Evolutionary conservation across 2,888 invertebrate genomes (phyloP).

Genomic region (Sabatieria punctata): DNA sequence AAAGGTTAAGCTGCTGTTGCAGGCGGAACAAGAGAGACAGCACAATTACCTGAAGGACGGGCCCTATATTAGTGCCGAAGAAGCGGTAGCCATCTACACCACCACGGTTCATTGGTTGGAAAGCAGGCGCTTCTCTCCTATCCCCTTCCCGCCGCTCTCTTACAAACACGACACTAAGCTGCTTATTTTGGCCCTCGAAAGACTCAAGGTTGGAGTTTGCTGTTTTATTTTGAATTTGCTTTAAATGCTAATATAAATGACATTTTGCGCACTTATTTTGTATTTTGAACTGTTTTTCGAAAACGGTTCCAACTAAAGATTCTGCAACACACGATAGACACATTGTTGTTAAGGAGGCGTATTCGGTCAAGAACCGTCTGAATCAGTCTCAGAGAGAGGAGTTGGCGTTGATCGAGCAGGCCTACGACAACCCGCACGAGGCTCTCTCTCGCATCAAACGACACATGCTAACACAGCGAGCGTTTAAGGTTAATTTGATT

Average conservation of each 20-base stretch:
- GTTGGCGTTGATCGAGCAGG: slow-evolving; percentile 93
- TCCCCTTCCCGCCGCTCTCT: slow-evolving; percentile 95
- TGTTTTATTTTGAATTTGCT: background rate
- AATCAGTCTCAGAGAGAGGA: slow-evolving; percentile 99
- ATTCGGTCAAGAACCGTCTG: slow-evolving; percentile 42
- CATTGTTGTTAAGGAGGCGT: slow-evolving; percentile 25
- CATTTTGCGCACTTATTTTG: too few relatives aligned
- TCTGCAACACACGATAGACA: too few relatives aligned
- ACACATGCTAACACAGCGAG: slow-evolving; percentile 90
- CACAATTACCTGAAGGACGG: slow-evolving; percentile 98
- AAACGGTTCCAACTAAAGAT: too few relatives aligned
- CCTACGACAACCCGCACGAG: slow-evolving; percentile 98
- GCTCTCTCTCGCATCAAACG: slow-evolving; percentile 96
- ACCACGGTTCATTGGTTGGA: slow-evolving; percentile 99
- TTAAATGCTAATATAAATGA: too few relatives aligned
- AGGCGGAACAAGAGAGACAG: slow-evolving; percentile 87
- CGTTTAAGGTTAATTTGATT: slow-evolving; percentile 54
- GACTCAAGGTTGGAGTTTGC: background rate
- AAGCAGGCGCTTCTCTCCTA: slow-evolving; percentile 90
- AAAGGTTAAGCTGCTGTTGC: slow-evolving; percentile 1
- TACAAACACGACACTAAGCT: slow-evolving; percentile 99
- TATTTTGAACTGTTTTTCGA: too few relatives aligned
- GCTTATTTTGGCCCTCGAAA: slow-evolving; percentile 50
- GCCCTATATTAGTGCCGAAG: slow-evolving; percentile 96
- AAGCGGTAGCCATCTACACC: slow-evolving; percentile 98